A percentile compares a stretch with the other conserved stretches of the same genome.
These are phyloP conservation scores for Diorhabda elongata DNA, from an alignment of 1,140 invertebrate genomes.

Conservation along the genomic window DNA sequence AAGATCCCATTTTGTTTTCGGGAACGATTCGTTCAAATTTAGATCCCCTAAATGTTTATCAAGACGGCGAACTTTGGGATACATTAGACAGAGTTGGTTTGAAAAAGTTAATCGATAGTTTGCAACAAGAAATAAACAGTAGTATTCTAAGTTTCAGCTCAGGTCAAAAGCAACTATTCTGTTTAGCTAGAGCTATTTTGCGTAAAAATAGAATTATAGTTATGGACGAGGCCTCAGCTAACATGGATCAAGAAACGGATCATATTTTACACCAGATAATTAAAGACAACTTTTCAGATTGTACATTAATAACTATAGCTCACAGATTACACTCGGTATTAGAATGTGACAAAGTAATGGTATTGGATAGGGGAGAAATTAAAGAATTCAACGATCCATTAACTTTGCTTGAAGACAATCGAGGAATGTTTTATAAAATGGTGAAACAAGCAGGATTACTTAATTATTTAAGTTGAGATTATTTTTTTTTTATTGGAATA, in stretches of 20 bases:
- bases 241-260: conserved; percentile 66
- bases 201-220: conserved; percentile 72
- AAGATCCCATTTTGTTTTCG: conserved; percentile 84
- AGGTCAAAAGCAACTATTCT: conserved; percentile 75
- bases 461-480: conserved; percentile 57
- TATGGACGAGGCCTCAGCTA: conserved; percentile 71
- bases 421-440: conserved; percentile 64
- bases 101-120: conserved; percentile 52
- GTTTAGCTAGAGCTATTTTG: conserved; percentile 70
- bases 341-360: conserved; percentile 70
- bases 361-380: conserved; percentile 63
- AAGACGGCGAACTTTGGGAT: conserved; percentile 76
- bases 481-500: conserved; percentile 55
- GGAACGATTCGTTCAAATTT: conserved; percentile 76
- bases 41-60: conserved; percentile 75
- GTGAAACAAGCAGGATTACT: conserved; percentile 64
- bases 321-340: conserved; percentile 78
- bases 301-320: conserved; percentile 78
- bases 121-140: conserved; percentile 48
- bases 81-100: conserved; percentile 73
- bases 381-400: conserved; percentile 71
- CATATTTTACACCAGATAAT: conserved; percentile 65
- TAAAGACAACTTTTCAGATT: conserved; percentile 62
- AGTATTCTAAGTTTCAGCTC: conserved; percentile 59
- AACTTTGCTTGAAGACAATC: conserved; percentile 57